Percentiles rank a stretch among this genome's conserved stretches.
Evolutionary conservation across 2,113 vertebrate species (phyloP).

Genomic region (Marmota flaviventris): DNA sequence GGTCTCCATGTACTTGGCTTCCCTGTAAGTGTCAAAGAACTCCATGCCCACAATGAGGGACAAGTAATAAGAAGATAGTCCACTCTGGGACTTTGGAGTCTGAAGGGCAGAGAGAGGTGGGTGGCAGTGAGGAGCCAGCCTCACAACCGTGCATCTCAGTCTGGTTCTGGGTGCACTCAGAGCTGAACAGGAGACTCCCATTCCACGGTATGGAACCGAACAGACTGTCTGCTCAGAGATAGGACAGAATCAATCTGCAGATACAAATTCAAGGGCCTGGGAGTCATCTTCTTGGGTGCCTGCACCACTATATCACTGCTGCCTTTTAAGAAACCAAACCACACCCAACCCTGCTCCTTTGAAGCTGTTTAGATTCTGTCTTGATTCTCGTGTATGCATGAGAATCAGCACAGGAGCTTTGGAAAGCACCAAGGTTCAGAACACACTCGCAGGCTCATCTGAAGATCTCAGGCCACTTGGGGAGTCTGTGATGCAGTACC

Average conservation of each 20-base stretch:
- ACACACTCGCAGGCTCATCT: background rate
- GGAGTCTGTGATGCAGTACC: accelerated
- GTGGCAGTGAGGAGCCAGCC: background rate
- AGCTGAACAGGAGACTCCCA: background rate
- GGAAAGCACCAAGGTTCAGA: background rate
- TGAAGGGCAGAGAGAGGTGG: background rate
- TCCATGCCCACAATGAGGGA: background rate
- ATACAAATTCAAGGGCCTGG: no score
- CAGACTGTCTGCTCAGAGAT: background rate
- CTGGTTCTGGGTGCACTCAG: background rate
- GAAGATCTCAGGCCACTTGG: background rate
- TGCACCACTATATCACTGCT: background rate
- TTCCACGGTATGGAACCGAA: background rate
- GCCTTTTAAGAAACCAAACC: background rate
- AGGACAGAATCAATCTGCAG: background rate
- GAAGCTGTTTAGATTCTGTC: background rate
- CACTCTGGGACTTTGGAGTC: background rate
- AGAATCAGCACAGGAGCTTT: background rate
- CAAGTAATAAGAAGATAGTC: no score
- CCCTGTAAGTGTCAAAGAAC: background rate
- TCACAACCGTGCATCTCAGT: background rate
- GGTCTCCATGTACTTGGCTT: background rate
- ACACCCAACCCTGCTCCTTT: background rate
- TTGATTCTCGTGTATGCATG: background rate
- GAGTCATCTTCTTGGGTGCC: background rate